These are phyloP conservation scores for Perithous albicinctus DNA, from an alignment of 2,888 invertebrate genomes.

Conservation along the genomic window DNA sequence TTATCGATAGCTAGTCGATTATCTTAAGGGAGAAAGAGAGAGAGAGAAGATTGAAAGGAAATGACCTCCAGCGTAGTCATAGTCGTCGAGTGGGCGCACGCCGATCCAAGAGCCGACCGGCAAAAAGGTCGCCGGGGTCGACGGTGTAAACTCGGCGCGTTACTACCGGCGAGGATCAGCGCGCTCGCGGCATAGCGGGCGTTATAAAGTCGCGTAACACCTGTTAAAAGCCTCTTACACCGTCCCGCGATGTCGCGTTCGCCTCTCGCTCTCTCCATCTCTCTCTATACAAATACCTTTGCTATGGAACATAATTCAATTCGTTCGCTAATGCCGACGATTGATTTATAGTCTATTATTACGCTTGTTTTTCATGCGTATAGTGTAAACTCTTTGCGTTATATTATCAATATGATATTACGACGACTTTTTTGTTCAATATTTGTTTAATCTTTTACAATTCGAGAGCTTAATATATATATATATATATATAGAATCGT, in stretches of 20 bases:
- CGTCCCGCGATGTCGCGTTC: slow-evolving; percentile 3
- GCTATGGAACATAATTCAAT: slow-evolving; percentile 69
- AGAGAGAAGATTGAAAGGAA: slow-evolving; percentile 3
- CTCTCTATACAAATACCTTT: slow-evolving; percentile 44
- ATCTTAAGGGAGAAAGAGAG: neutral
- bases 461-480: neutral
- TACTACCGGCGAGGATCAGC: slow-evolving; percentile 77
- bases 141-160: slow-evolving; percentile 79
- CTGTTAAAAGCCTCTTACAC: slow-evolving; percentile 71
- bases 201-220: slow-evolving; percentile 76
- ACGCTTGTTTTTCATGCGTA: neutral
- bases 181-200: slow-evolving; percentile 66
- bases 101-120: slow-evolving; percentile 46
- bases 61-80: slow-evolving; percentile 42
- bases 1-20: slow-evolving; percentile 7
- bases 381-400: too few species aligned
- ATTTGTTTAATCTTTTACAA: too few species aligned
- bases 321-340: slow-evolving; percentile 66
- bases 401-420: too few species aligned
- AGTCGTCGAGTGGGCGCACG: slow-evolving; percentile 28
- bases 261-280: slow-evolving; percentile 13
- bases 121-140: slow-evolving; percentile 77
- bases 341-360: slow-evolving; percentile 69
- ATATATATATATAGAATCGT: neutral
- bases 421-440: too few species aligned